Conservation (phyloP, 2,888 invertebrate species). For the Trisateles emortualis region DNA sequence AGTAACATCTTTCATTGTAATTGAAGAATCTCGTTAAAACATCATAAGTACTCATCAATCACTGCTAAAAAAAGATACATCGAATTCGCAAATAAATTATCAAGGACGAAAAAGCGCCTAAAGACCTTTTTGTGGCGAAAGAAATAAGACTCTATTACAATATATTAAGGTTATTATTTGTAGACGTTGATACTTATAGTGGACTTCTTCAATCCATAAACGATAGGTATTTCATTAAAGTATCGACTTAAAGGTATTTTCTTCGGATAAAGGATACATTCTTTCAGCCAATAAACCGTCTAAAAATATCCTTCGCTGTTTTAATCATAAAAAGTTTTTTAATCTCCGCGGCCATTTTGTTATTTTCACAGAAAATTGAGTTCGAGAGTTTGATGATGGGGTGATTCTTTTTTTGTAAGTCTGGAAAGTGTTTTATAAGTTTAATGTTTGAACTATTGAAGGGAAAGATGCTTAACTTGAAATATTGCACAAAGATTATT, state of each 20-base stretch:
- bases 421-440: background rate
- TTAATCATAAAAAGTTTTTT: constrained; percentile 3
- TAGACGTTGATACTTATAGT: background rate
- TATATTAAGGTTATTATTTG: constrained; percentile 7
- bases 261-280: constrained; percentile 21
- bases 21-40: constrained; percentile 42
- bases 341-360: constrained; percentile 1
- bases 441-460: background rate
- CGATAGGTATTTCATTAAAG: constrained; percentile 42
- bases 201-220: constrained; percentile 15
- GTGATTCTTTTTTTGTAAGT: background rate
- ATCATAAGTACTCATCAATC: constrained; percentile 41
- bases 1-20: constrained; percentile 16
- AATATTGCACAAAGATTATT: no score
- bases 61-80: constrained; percentile 20
- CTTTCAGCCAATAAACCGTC: constrained; percentile 14
- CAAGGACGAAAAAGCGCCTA: constrained; percentile 12
- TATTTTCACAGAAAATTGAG: constrained; percentile 2
- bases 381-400: background rate
- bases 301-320: constrained; percentile 9
- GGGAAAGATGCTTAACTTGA: background rate
- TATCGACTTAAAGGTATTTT: constrained; percentile 32
- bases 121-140: constrained; percentile 4
- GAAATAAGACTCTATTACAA: constrained; percentile 17
- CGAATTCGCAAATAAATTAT: constrained; percentile 27